Evolutionary conservation across 2,113 vertebrate species (phyloP), one percentile per base, ranked within the genome.

Genomic region (Hylia prasina): DNA sequence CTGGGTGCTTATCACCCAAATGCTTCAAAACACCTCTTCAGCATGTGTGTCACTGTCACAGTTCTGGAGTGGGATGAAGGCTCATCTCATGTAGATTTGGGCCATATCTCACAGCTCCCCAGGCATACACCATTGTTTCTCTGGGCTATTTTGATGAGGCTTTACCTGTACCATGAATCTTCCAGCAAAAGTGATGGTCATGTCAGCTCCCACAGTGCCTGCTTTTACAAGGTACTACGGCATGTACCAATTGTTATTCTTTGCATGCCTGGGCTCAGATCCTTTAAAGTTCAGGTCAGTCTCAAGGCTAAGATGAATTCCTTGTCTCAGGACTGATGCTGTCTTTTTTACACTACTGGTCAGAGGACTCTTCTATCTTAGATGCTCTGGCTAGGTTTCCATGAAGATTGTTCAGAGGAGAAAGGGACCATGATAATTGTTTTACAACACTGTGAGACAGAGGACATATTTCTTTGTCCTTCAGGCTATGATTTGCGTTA

Each of bases 401-500:
- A 31, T 58, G 68, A 95, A 81, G 68, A 64, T 22, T 81, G 33
- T 71, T 63, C 37, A 48, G 51, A 90, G 69, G 42, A 89, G 33
- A 73, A 44, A 90, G 56, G 22, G 44, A 70, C 58, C 42, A 28
- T 40, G 35, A 47, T 82, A 35, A 37, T 56, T 89, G 40, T 68
- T 93, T 92, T 73, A 72, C 35, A 83, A 44, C 27, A n/a, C 60
- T 95, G 64, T 40, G 72, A 92, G 73, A 58, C 16, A 85, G 33
- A 92, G 80, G n/a, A 89, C 72, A 68, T 44, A 68, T 90, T 90
- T 72, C 75, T 93, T 80, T 81, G 76, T 83, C 76, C 89, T 94
- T 95, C 91, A 87, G 76, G 15, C 56, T 89, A 47, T 44, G 80
- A 37, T 87, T 87, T 89, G 44, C 0, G 0, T 73, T 89, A 71